Conservation (phyloP, 2,888 invertebrate genomes). For the Macaria liturata region DNA sequence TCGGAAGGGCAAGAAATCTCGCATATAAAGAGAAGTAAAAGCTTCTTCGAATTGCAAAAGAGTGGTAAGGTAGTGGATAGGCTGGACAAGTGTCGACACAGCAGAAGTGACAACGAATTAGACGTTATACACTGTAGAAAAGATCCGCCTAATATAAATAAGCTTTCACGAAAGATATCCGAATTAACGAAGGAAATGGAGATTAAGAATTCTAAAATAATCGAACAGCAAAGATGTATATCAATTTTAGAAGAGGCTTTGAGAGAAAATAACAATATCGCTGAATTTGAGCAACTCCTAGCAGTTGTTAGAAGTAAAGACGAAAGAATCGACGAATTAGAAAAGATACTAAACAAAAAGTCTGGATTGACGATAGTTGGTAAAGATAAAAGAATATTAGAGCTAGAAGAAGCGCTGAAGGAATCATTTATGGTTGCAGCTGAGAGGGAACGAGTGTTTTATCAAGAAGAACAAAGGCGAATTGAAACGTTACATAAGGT, state of each 20-base stretch:
- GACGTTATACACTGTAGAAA: conserved; percentile 53
- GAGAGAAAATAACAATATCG: conserved; percentile 81
- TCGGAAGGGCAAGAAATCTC: conserved; percentile 65
- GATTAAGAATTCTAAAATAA: conserved; percentile 79
- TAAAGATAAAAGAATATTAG: conserved; percentile 85
- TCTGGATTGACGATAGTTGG: conserved; percentile 61
- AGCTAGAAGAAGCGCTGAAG: conserved; percentile 91
- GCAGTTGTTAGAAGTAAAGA: conserved; percentile 84
- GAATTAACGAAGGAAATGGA: conserved; percentile 73
- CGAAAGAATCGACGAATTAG: conserved; percentile 89
- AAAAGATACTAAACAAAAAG: conserved; percentile 85
- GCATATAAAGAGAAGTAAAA: conserved; percentile 69
- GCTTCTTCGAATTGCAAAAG: conserved; percentile 78
- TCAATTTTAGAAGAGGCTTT: conserved; percentile 80
- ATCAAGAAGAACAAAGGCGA: conserved; percentile 85
- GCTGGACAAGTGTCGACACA: conserved; percentile 78
- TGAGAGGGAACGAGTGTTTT: conserved; percentile 86
- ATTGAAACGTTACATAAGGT: conserved; percentile 87
- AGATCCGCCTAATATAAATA: conserved; percentile 56
- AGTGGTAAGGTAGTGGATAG: conserved; percentile 84
- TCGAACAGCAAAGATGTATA: conserved; percentile 81
- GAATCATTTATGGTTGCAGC: conserved; percentile 90
- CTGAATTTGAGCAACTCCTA: conserved; percentile 83
- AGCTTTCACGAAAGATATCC: conserved; percentile 67
- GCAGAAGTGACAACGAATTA: conserved; percentile 72